A percentile compares a stretch with the other conserved stretches of the same genome.
phyloP scores from a whole-genome alignment of 2,113 vertebrate species.

The Etia nguti region DNA sequence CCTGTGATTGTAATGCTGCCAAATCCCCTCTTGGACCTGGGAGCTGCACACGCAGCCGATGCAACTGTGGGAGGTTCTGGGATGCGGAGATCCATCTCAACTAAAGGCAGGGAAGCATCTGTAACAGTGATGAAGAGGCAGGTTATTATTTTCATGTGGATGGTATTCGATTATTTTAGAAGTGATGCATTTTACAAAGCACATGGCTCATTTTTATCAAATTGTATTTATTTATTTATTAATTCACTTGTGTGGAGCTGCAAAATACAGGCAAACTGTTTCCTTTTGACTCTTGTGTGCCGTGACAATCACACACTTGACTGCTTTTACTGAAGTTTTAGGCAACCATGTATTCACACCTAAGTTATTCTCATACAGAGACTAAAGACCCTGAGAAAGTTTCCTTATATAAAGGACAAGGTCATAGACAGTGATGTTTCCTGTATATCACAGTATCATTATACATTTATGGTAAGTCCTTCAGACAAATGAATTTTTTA shows the following conservation, averaged over 20 bases:
- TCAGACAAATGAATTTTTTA: constrained; percentile 42
- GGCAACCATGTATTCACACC: not conserved
- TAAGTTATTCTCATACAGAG: not conserved
- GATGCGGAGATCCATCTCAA: constrained; percentile 7
- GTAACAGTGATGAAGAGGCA: not conserved
- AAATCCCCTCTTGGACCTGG: constrained; percentile 27
- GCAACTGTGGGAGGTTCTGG: constrained; percentile 35
- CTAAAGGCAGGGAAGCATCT: not conserved
- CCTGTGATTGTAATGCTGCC: constrained; percentile 31
- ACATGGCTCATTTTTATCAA: not conserved
- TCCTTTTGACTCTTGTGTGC: not conserved
- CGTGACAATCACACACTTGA: not conserved
- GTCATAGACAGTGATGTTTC: constrained; percentile 23
- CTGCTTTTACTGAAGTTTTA: not conserved
- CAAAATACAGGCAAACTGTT: not conserved
- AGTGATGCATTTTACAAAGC: not conserved
- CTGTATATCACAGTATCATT: constrained; percentile 42
- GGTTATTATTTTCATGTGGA: constrained; percentile 15
- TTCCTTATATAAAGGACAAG: constrained; percentile 26
- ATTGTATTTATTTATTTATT: not conserved
- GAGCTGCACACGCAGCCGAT: constrained; percentile 24
- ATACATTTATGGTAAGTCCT: constrained; percentile 30
- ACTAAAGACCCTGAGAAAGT: not conserved
- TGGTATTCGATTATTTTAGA: not conserved
- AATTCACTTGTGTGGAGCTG: not conserved